These are phyloP conservation scores for Laothoe populi DNA, from an alignment of 2,888 invertebrate genomes.

Conservation along the genomic window DNA sequence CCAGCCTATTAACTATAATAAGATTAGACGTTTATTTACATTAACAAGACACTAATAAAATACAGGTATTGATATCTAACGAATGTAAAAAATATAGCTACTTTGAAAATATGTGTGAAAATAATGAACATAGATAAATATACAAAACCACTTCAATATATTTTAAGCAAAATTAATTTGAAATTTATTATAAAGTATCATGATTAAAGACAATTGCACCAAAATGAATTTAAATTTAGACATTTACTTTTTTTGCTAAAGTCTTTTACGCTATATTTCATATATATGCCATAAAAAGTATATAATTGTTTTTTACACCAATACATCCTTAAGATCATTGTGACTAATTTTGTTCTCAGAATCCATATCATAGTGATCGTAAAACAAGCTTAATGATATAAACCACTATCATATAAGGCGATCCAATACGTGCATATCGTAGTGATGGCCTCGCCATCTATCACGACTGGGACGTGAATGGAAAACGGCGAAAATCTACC, in stretches of 20 bases:
- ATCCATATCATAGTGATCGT: slow-evolving; percentile 11
- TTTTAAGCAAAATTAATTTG: no score
- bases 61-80: background rate
- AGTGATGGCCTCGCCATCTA: slow-evolving; percentile 14
- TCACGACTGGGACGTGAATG: background rate
- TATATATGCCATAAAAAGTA: no score
- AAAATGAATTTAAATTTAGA: no score
- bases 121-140: no score
- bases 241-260: no score
- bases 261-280: no score
- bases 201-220: no score
- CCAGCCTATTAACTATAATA: background rate
- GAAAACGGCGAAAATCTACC: slow-evolving; percentile 6
- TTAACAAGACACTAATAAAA: slow-evolving; percentile 2
- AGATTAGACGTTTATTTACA: background rate
- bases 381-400: slow-evolving; percentile 22
- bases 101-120: background rate
- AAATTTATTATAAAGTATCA: no score
- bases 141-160: no score
- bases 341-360: slow-evolving; percentile 15
- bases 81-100: background rate
- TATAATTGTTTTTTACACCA: no score
- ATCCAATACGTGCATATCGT: slow-evolving; percentile 13
- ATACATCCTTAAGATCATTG: slow-evolving; percentile 4
- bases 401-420: slow-evolving; percentile 21